phyloP scores from a whole-genome alignment of 2,113 vertebrate genomes.

The Psephotus haematonotus region DNA sequence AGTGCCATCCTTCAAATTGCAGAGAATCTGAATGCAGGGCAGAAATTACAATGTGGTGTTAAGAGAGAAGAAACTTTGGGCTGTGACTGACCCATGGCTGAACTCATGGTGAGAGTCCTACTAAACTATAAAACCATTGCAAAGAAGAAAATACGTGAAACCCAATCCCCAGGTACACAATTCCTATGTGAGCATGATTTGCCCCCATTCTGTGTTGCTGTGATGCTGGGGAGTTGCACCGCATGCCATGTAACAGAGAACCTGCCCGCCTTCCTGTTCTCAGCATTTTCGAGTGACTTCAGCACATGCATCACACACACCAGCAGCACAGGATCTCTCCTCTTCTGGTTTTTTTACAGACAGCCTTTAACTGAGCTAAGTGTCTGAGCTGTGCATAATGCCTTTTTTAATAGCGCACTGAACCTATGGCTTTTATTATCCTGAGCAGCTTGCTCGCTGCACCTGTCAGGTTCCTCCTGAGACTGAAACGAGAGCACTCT shows the following conservation, averaged over 20 bases:
- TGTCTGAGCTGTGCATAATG: neutral
- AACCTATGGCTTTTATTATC: conserved; percentile 18
- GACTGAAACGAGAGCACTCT: conserved; percentile 35
- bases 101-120: neutral
- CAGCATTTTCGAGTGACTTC: neutral
- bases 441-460: conserved; percentile 31
- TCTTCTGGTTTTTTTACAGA: neutral
- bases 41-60: neutral
- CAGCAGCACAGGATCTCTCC: neutral
- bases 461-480: conserved; percentile 52
- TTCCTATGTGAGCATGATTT: neutral
- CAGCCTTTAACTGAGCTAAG: neutral
- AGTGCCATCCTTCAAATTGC: neutral
- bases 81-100: neutral
- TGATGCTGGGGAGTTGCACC: rapidly evolving
- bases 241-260: neutral
- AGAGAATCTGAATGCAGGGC: neutral
- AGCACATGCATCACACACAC: neutral
- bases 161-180: neutral
- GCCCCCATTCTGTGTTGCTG: neutral
- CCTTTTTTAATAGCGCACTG: neutral
- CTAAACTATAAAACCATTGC: neutral
- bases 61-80: neutral
- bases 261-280: neutral
- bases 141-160: neutral